Evolutionary conservation across 2,797 vertebrate genomes (phyloP), one percentile per base, ranked within the genome.

Genomic region (Arremon brunneinucha): DNA sequence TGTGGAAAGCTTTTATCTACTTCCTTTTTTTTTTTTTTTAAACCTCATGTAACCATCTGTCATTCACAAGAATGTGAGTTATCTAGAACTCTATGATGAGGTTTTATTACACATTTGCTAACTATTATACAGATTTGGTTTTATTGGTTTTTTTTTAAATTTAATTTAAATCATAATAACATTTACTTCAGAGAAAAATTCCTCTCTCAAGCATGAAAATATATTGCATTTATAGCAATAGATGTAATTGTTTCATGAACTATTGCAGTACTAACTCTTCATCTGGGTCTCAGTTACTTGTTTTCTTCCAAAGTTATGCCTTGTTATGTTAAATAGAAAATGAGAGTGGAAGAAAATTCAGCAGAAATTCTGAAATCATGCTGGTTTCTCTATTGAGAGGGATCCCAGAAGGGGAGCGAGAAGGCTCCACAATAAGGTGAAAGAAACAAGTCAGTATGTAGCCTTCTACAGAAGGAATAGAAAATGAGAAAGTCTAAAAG

Each of bases 381-480:
- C 60, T 80, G 37, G 10, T 74, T 87, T 83, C 43, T 80, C 32
- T 85, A 75, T 43, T 80, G 32, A 82, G 46, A 84, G 23, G 64
- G 21, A 83, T 78, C 44, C 63, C 63, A 89, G 68, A 84, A 81
- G 44, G 27, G 35, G 92, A 71, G 44, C 37, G 8, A 30, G 34
- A 76, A 83, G 64, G 30, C 32, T 92, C 19, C 47, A 87, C 82
- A 91, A 69, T 85, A 53, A 87, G 56, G 53, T 91, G 71, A 87
- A 96, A 74, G 82, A 71, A 93, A 50, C 26, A 81, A 94, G 77
- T 74, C 93, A 69, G 89, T 89, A 35, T 85, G 79, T 57, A 95
- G 76, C 63, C 79, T 80, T 63, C 76, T 75, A 87, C 64, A 92
- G 82, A 96, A 94, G 47, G 87, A 96, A 96, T 87, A 87, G 39